These are phyloP conservation scores for Acrobasis suavella DNA, from an alignment of 2,888 invertebrate species.

Conservation along the genomic window DNA sequence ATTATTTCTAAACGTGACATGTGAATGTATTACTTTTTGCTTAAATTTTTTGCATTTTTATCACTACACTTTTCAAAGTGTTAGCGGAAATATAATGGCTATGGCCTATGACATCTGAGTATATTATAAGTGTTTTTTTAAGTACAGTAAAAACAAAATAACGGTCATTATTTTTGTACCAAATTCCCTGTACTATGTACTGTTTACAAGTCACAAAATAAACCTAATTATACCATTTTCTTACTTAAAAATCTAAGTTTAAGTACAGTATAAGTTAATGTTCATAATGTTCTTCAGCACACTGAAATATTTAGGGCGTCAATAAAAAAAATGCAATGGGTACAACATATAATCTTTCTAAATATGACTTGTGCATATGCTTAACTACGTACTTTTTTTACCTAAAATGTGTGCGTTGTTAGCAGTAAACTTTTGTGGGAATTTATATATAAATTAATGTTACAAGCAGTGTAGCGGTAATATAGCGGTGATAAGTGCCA, in stretches of 20 bases:
- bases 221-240: no score
- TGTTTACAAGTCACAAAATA: no score
- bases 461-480: slow-evolving; percentile 1
- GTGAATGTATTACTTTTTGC: slow-evolving; percentile 43
- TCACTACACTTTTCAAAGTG: no score
- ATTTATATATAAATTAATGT: slow-evolving; percentile 18
- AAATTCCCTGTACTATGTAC: no score
- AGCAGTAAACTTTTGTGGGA: slow-evolving; percentile 16
- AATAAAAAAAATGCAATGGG: slow-evolving; percentile 50
- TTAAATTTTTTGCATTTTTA: background rate
- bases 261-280: no score
- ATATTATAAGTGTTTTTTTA: no score
- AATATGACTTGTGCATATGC: slow-evolving; percentile 56
- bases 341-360: slow-evolving; percentile 53
- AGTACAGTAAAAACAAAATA: no score
- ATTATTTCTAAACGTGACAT: slow-evolving; percentile 59
- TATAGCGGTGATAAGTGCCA: slow-evolving; percentile 9
- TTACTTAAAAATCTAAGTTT: no score
- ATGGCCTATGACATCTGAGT: no score
- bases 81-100: no score
- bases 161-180: no score
- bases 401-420: background rate
- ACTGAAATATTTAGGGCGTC: slow-evolving; percentile 66
- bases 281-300: slow-evolving; percentile 42
- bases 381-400: slow-evolving; percentile 19